Evolutionary conservation across 2,113 vertebrate species (phyloP).

Genomic region (Lycocorax pyrrhopterus): DNA sequence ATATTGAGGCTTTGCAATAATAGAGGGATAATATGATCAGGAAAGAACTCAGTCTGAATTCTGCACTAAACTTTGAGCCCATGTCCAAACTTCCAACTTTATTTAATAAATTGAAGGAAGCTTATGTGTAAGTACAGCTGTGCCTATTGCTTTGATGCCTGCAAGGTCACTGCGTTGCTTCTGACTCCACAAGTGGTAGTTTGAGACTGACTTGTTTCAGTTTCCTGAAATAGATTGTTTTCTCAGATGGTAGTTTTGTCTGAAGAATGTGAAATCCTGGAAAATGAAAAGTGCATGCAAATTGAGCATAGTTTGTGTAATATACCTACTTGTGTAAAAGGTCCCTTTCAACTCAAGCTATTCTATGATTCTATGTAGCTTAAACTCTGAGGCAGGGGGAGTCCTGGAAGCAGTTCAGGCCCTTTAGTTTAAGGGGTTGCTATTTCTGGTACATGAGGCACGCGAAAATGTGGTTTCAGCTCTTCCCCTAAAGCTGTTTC

Average conservation of each 20-base stretch:
- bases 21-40: not conserved
- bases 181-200: not conserved
- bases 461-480: not conserved
- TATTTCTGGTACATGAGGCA: not conserved
- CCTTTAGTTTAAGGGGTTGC: not conserved
- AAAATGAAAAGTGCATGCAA: not conserved
- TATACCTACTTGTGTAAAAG: not conserved
- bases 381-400: not conserved
- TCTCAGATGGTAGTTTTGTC: not conserved
- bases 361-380: not conserved
- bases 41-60: not conserved
- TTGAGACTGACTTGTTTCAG: not conserved
- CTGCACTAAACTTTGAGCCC: not conserved
- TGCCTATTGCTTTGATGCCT: not conserved
- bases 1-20: not conserved
- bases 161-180: slow-evolving; percentile 35
- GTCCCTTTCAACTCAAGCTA: not conserved
- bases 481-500: not conserved
- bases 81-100: not conserved
- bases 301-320: not conserved
- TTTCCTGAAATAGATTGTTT: slow-evolving; percentile 38
- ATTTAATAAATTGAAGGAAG: not conserved
- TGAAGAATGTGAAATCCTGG: not conserved
- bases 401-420: not conserved
- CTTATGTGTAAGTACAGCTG: not conserved